Percentiles rank a stretch among this genome's conserved stretches.
phyloP scores from a whole-genome alignment of 2,113 vertebrate species.

The Corynorhinus townsendii region DNA sequence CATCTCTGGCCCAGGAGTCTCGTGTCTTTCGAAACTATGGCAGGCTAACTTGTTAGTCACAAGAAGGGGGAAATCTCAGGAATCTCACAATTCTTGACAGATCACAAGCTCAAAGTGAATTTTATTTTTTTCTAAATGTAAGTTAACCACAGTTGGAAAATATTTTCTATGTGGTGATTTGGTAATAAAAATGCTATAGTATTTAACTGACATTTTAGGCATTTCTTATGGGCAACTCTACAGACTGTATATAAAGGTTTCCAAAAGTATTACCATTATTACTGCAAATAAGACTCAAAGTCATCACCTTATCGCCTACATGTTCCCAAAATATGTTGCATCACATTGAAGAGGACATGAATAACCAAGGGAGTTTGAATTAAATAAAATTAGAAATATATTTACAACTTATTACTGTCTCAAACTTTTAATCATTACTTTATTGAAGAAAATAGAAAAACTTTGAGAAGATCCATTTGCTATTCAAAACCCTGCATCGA shows the following conservation, averaged over 20 bases:
- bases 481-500: not conserved
- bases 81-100: not conserved
- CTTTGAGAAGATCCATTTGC: not conserved
- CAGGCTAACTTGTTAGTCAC: not conserved
- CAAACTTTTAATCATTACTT: conserved; percentile 14
- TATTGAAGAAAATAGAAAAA: not conserved
- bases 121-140: conserved; percentile 22
- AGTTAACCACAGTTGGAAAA: not conserved
- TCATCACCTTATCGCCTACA: not conserved
- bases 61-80: not conserved
- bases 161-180: conserved; percentile 10
- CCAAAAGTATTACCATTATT: not conserved
- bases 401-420: not conserved
- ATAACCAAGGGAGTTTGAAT: not conserved
- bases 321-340: not conserved
- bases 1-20: not conserved
- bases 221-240: not conserved
- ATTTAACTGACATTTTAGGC: not conserved
- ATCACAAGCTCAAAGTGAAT: not conserved
- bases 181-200: not conserved
- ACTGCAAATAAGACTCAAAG: not conserved
- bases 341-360: not conserved
- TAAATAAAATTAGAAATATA: conserved; percentile 8
- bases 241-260: not conserved
- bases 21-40: not conserved